phyloP scores from a whole-genome alignment of 2,113 vertebrate genomes.

The Cephalopholis sonnerati region DNA sequence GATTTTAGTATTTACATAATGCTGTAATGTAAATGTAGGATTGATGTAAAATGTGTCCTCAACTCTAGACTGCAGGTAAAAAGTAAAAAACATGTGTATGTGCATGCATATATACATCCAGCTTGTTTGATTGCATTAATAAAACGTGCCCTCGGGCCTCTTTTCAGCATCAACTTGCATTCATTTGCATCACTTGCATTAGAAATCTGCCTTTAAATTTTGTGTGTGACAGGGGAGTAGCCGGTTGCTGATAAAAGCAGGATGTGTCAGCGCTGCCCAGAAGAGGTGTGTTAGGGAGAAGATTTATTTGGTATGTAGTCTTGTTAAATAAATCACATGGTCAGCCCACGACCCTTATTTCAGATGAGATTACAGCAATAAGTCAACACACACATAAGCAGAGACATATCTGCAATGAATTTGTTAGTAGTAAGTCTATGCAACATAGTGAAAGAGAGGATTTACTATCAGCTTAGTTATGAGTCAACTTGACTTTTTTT shows the following conservation, averaged over 20 bases:
- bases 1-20: neutral
- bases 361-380: conserved; percentile 34
- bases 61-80: conserved; percentile 8
- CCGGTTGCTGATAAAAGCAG: conserved; percentile 15
- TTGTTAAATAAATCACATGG: conserved; percentile 35
- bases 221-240: conserved; percentile 1
- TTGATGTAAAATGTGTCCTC: neutral
- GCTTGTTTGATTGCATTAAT: conserved; percentile 11
- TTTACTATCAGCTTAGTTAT: conserved; percentile 30
- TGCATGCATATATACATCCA: neutral
- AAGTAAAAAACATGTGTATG: conserved; percentile 7
- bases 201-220: conserved; percentile 23
- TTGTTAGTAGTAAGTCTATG: conserved; percentile 11
- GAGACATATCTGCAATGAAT: conserved; percentile 25
- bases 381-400: conserved; percentile 25
- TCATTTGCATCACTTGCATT: conserved; percentile 32
- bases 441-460: conserved; percentile 3
- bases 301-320: conserved; percentile 46
- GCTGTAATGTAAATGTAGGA: neutral
- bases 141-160: conserved; percentile 21
- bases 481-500: conserved; percentile 30
- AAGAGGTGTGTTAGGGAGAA: neutral
- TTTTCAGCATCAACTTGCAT: conserved; percentile 23
- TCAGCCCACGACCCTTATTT: conserved; percentile 38
- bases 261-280: neutral